Conservation (phyloP, 2,888 invertebrate genomes). For the Morpho deidamia region DNA sequence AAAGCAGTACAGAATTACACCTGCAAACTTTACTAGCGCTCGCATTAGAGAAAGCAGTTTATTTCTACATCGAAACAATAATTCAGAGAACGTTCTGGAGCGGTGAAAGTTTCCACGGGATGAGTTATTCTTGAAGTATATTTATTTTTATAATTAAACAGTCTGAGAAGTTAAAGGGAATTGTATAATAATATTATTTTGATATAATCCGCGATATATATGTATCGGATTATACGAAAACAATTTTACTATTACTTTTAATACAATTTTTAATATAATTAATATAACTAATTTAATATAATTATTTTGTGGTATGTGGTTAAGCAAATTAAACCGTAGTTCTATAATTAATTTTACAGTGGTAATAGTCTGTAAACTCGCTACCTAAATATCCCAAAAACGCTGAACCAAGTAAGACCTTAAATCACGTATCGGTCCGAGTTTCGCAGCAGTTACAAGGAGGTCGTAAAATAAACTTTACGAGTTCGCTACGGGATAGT, state of each 20-base stretch:
- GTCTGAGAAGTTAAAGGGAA: too few species aligned
- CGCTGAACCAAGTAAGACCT: background rate
- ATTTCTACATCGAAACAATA: conserved; percentile 9
- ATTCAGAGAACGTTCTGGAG: conserved; percentile 1
- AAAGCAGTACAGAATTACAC: background rate
- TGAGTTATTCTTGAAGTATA: background rate
- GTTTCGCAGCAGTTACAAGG: conserved; percentile 18
- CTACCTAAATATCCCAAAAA: conserved; percentile 8
- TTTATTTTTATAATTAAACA: background rate
- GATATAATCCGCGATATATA: too few species aligned
- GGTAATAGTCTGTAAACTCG: background rate
- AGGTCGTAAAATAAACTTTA: conserved; percentile 23
- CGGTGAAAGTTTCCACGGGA: background rate
- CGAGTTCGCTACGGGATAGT: conserved; percentile 18
- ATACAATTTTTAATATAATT: too few species aligned
- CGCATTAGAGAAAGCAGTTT: conserved; percentile 1
- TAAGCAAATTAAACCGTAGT: too few species aligned
- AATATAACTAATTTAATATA: too few species aligned
- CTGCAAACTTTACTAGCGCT: background rate
- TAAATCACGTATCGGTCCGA: conserved; percentile 21
- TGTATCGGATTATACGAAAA: too few species aligned
- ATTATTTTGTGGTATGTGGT: too few species aligned
- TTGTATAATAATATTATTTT: too few species aligned
- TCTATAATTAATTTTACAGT: too few species aligned
- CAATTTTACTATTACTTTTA: too few species aligned